Evolutionary conservation across 2,888 invertebrate genomes (phyloP).

Genomic region (Diplazon laetatorius): DNA sequence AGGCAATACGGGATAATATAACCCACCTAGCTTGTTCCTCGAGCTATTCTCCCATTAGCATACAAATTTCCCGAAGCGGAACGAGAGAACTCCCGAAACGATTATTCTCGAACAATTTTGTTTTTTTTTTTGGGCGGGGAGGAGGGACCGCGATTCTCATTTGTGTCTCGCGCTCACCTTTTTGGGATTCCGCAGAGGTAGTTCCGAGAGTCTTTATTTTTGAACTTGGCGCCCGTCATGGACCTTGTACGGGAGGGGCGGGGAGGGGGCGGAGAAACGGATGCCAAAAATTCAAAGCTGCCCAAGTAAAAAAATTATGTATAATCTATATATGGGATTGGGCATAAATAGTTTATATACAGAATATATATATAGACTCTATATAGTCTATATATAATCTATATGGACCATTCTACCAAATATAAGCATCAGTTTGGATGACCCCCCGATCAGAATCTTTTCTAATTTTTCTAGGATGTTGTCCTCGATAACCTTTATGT

Average conservation of each 20-base stretch:
- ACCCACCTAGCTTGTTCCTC: constrained; percentile 30
- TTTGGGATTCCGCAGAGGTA: constrained; percentile 27
- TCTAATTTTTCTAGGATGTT: no score
- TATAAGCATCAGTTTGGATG: no score
- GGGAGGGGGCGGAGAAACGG: no score
- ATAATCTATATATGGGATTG: no score
- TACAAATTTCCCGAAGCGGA: constrained; percentile 35
- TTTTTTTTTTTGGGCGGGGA: constrained; percentile 4
- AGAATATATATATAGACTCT: no score
- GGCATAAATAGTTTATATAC: no score
- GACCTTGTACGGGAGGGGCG: not conserved
- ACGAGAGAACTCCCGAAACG: constrained; percentile 16
- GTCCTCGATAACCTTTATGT: no score
- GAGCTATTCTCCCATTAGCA: constrained; percentile 29
- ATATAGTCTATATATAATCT: no score
- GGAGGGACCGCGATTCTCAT: not conserved
- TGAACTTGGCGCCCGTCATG: not conserved
- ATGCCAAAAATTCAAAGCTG: no score
- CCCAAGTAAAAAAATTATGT: no score
- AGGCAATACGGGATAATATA: constrained; percentile 17
- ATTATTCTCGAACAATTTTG: constrained; percentile 11
- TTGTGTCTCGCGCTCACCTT: constrained; percentile 23
- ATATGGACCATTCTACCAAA: no score
- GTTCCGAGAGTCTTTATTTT: constrained; percentile 17
- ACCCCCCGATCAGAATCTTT: no score